Evolutionary conservation across 2,888 invertebrate genomes (phyloP), one percentile per base, ranked within the genome.

Genomic region (Coelinius sp.): DNA sequence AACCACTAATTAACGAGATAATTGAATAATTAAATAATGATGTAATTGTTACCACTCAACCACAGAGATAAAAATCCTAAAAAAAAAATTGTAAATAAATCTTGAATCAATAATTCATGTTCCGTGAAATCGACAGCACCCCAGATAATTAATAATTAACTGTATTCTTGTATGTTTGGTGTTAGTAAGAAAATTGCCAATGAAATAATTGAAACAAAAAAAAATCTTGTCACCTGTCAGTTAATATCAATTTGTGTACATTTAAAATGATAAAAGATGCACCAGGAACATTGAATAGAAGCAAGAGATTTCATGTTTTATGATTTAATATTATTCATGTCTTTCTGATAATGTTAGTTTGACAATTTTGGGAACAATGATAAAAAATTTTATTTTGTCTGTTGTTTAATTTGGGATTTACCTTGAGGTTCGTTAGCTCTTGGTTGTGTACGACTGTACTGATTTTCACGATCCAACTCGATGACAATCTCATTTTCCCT

Each of bases 401-500:
- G 14, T 69, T 31, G 69, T 46, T 27, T 22, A 44, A 62, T 25
- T 62, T 59, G 52, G 14, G 17, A n/a, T 79, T 87, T 87, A 88
- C 88, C 88, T 88, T 87, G 87, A 74, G 88, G 88, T 79, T 88
- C 87, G 82, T 87, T 87, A 79, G 88, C 87, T 81, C 87, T 83
- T 71, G 87, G 87, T 81, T 89, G 90, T 72, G 90, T 89, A 83
- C 91, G 91, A 76, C 91, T 89, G 82, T 92, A 88, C 81, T 91
- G 90, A 86, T 92, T 92, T 73, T 91, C 91, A 88, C 91, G 91
- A 76, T 91, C 91, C 83, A 92, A 90, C 88, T 92, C 91, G 87
- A 91, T 91, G 84, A 91, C 88, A 85, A 92, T 92, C 89, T 92
- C 92, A 88, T 92, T 92, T 85, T 91, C 91, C 78, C 91, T 89